These are phyloP conservation scores for Tamias sibiricus DNA, from an alignment of 2,113 vertebrate species.

Conservation along the genomic window DNA sequence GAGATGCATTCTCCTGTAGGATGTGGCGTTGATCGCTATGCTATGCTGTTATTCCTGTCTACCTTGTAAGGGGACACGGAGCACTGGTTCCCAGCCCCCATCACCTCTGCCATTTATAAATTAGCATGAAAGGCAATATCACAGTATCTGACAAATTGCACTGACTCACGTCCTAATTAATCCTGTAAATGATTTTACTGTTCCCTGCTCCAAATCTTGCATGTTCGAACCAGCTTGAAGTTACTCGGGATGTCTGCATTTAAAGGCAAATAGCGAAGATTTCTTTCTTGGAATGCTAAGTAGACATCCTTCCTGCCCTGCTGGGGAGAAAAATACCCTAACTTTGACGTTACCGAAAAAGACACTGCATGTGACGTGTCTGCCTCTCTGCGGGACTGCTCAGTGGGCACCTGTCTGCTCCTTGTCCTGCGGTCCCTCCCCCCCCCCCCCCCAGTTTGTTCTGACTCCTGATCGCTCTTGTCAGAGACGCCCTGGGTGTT, in stretches of 20 bases:
- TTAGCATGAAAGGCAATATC: slow-evolving; percentile 23
- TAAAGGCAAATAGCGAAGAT: slow-evolving; percentile 62
- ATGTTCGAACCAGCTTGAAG: slow-evolving; percentile 79
- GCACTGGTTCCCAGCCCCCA: not conserved
- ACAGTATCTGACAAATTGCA: not conserved
- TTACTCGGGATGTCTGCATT: slow-evolving; percentile 68
- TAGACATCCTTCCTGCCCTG: not conserved
- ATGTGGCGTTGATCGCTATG: not conserved
- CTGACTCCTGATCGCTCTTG: not conserved
- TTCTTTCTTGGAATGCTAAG: slow-evolving; percentile 67
- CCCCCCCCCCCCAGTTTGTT: fast-evolving
- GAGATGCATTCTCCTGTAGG: fast-evolving
- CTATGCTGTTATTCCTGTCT: not conserved
- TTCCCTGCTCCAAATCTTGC: slow-evolving; percentile 65
- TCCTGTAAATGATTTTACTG: not conserved
- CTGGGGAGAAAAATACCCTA: not conserved
- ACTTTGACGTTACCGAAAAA: not conserved
- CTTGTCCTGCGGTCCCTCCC: not conserved
- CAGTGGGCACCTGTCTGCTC: fast-evolving
- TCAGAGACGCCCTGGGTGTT: no score
- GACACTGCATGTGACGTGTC: fast-evolving
- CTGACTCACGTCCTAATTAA: slow-evolving; percentile 37
- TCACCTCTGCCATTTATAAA: not conserved
- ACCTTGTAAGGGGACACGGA: not conserved
- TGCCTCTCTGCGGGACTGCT: not conserved